Conservation (phyloP, 2,113 vertebrate species). For the Pao palembangensis region DNA sequence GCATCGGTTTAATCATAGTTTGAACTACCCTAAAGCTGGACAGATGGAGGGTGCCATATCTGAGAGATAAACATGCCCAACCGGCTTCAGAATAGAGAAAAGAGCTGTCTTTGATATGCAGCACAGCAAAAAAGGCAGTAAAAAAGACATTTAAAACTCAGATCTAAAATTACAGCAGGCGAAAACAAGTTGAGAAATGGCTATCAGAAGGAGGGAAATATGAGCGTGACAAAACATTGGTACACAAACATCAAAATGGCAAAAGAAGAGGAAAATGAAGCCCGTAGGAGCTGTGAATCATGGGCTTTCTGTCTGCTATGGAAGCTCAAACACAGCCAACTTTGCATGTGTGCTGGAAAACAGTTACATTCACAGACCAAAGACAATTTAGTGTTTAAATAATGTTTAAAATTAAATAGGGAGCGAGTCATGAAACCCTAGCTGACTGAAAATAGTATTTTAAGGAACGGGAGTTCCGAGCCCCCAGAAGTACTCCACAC, state of each 20-base stretch:
- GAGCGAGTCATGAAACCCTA: slow-evolving; percentile 11
- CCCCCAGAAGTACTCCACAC: slow-evolving; percentile 32
- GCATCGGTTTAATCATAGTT: slow-evolving; percentile 39
- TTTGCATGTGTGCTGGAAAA: neutral
- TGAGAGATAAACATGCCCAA: slow-evolving; percentile 21
- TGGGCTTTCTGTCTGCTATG: slow-evolving; percentile 3
- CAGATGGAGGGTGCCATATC: slow-evolving; percentile 20
- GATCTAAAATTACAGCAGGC: too few species aligned
- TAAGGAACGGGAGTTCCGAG: slow-evolving; percentile 43
- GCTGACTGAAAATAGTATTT: slow-evolving; percentile 55
- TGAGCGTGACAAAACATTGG: neutral
- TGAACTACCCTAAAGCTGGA: slow-evolving; percentile 28
- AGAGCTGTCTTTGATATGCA: slow-evolving; percentile 2
- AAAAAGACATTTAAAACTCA: too few species aligned
- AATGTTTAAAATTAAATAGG: slow-evolving; percentile 5
- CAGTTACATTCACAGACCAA: too few species aligned
- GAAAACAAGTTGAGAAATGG: neutral
- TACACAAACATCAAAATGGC: neutral
- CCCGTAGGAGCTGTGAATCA: slow-evolving; percentile 26
- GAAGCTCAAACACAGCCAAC: neutral
- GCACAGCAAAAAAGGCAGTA: slow-evolving; percentile 1
- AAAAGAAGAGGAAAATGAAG: neutral
- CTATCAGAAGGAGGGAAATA: neutral
- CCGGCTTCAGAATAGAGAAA: slow-evolving; percentile 13
- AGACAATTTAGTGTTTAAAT: too few species aligned